Conservation (phyloP, 1,140 invertebrate species). For the Euwallacea similis region DNA sequence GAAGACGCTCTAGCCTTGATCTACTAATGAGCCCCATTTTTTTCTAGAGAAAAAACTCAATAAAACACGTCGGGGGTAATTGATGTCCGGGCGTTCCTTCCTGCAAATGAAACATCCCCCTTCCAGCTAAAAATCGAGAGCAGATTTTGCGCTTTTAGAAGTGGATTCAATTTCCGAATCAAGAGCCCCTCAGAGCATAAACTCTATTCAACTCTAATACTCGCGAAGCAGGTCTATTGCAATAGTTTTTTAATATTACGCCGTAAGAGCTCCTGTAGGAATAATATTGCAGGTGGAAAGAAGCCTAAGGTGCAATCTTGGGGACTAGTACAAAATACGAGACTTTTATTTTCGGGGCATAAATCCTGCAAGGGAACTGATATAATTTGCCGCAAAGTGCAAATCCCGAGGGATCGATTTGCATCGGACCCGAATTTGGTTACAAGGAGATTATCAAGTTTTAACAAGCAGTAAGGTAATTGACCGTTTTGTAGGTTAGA, state of each 20-base stretch:
- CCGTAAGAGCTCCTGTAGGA: neutral
- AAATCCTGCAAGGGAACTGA: neutral
- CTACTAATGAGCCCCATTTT: neutral
- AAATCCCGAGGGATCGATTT: no score
- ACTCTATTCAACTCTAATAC: neutral
- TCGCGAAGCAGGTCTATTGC: neutral
- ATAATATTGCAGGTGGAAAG: neutral
- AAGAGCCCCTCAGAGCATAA: neutral
- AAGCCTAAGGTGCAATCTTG: neutral
- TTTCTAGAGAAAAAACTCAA: neutral
- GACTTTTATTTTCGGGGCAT: constrained; percentile 3
- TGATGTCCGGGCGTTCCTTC: constrained; percentile 2
- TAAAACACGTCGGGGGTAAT: neutral
- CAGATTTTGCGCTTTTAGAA: neutral
- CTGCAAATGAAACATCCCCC: neutral
- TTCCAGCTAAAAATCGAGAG: neutral
- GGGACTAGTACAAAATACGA: neutral
- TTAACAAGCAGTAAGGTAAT: no score
- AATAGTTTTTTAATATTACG: neutral
- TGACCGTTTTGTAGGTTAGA: no score
- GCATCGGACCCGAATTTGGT: no score
- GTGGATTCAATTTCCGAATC: neutral
- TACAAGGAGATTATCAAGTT: no score
- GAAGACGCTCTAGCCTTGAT: neutral
- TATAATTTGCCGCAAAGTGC: neutral